These are phyloP conservation scores for Heliopora coerulea DNA, from an alignment of 92 coral and sea anemone genomes.

Conservation along the genomic window DNA sequence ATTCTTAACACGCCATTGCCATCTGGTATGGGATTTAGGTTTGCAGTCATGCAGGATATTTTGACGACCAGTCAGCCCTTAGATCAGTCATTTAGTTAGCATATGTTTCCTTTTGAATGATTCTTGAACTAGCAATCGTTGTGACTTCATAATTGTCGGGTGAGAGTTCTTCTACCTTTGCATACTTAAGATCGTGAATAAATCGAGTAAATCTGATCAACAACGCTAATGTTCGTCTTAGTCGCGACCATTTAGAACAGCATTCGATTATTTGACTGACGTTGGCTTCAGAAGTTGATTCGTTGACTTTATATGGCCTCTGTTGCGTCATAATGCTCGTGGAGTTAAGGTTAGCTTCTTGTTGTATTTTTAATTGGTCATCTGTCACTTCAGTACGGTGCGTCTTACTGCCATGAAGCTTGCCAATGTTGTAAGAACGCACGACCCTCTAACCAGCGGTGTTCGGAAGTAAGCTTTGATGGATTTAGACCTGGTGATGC, in stretches of 20 bases:
- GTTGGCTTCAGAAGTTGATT: no score
- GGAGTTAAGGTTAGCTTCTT: slow-evolving; percentile 36
- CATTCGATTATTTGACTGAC: slow-evolving; percentile 1
- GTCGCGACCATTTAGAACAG: slow-evolving; percentile 67
- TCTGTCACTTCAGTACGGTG: slow-evolving; percentile 15
- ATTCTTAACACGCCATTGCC: slow-evolving; percentile 48
- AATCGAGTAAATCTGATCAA: slow-evolving; percentile 48
- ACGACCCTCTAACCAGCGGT: slow-evolving; percentile 61
- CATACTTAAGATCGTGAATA: slow-evolving; percentile 26
- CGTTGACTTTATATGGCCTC: no score
- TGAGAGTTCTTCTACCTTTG: slow-evolving; percentile 35
- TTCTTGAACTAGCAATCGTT: slow-evolving; percentile 43
- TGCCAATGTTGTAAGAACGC: slow-evolving; percentile 52
- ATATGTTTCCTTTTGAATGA: slow-evolving; percentile 52
- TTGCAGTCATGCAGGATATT: slow-evolving; percentile 55
- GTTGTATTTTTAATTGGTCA: slow-evolving; percentile 31
- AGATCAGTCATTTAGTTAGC: slow-evolving; percentile 43
- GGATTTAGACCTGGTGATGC: slow-evolving; percentile 54
- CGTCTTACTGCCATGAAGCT: slow-evolving; percentile 49
- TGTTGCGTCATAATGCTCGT: background rate
- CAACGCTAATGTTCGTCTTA: slow-evolving; percentile 57
- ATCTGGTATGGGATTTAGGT: slow-evolving; percentile 55
- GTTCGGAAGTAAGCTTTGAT: slow-evolving; percentile 29
- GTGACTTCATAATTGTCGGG: slow-evolving; percentile 53
- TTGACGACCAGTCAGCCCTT: slow-evolving; percentile 33